Evolutionary conservation across 2,797 vertebrate genomes (phyloP), one percentile per base, ranked within the genome.

Genomic region (Karalla daura): DNA sequence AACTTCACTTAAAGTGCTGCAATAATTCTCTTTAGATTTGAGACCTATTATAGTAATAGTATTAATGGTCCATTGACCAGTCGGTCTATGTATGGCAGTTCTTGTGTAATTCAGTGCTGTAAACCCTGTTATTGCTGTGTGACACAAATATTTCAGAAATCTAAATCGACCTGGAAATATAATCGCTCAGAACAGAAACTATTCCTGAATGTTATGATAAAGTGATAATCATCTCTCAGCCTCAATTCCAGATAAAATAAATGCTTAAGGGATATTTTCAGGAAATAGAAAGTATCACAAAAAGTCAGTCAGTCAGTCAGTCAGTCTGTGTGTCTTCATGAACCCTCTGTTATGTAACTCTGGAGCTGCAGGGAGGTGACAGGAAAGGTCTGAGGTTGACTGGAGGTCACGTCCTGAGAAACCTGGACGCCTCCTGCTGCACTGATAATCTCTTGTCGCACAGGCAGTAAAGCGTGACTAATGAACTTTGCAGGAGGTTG

Each of bases 401-500:
- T n/a, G 11, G 2, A n/a, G 80, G 64, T 74, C 69, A 73, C 5
- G 23, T 58, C 60, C 46, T 63, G 35, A 75, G 62, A 70, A 84
- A 59, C 69, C 37, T 56, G 6, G 20, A 59, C 8, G 53, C 54
- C 14, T 12, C 54, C 61, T 12, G 8, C n/a, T 0, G 28, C n/a
- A 25, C 21, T 46, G 32, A 67, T 59, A 63, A 49, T 62, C 76
- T 41, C 56, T 70, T 77, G 70, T 49, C 23, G 64, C 13, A 46
- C 12, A 37, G 40, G 73, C 71, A 74, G 69, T 82, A 82, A 86
- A 86, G 24, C 71, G 70, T 33, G 44, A 13, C 55, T 85, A 62
- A 89, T 87, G 78, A 86, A 81, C 51, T 86, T 85, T 81, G 53
- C 86, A 91, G 81, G 80, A 85, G 77, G 83, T 80, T n/a, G 46